These are phyloP conservation scores for Acanthococcus lagerstroemiae DNA, from an alignment of 2,888 invertebrate species.

Conservation along the genomic window DNA sequence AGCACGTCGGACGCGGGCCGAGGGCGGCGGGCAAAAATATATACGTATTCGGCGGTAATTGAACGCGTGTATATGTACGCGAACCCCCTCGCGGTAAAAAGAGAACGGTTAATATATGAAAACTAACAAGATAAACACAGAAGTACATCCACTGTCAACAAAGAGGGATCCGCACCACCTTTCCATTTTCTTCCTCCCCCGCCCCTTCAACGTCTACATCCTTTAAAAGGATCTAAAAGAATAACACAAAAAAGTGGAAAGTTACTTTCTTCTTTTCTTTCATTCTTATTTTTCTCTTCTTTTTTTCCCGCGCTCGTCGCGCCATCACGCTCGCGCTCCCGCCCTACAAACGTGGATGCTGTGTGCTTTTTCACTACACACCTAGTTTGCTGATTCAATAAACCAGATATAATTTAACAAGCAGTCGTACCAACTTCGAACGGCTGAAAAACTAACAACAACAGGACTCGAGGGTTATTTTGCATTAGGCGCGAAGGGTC, in stretches of 20 bases:
- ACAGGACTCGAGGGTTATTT: not conserved
- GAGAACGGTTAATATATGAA: constrained; percentile 10
- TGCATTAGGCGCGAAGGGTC: too few relatives aligned
- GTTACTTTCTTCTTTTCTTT: constrained; percentile 23
- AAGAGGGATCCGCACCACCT: constrained; percentile 23
- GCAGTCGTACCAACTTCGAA: constrained; percentile 25
- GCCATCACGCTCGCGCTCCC: too few relatives aligned
- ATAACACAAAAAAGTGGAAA: constrained; percentile 22
- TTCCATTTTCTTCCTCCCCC: constrained; percentile 12
- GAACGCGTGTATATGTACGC: constrained; percentile 9
- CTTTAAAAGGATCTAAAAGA: constrained; percentile 29
- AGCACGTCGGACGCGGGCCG: not conserved
- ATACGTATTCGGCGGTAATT: constrained; percentile 25
- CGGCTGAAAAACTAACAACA: constrained; percentile 18
- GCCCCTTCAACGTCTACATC: constrained; percentile 12
- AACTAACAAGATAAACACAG: constrained; percentile 30
- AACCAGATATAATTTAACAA: constrained; percentile 31
- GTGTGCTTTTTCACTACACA: constrained; percentile 25
- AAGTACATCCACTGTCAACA: constrained; percentile 27
- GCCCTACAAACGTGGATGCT: constrained; percentile 7
- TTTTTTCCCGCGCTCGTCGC: not conserved
- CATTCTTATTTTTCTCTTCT: constrained; percentile 2
- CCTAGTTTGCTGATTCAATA: constrained; percentile 30
- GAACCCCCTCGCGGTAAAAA: not conserved
- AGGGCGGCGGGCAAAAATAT: not conserved